Percentiles rank a stretch among this genome's conserved stretches.
Conservation (phyloP, 1,140 invertebrate genomes). For the Apocrypta bakeri region DNA sequence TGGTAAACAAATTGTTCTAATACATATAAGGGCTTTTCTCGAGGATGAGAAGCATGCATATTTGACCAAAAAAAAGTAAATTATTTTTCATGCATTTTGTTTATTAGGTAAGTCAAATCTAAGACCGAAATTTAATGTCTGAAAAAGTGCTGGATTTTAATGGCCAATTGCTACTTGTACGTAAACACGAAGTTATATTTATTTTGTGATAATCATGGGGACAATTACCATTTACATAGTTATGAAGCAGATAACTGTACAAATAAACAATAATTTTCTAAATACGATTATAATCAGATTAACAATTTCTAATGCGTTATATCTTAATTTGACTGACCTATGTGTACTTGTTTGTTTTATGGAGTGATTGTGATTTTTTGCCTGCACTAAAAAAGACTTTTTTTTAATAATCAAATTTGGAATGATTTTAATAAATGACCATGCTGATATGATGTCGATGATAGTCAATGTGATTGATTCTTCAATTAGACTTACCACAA, state of each 20-base stretch:
- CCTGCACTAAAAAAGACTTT: background rate
- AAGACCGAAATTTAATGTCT: background rate
- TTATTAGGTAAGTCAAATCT: background rate
- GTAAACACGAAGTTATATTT: background rate
- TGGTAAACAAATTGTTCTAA: background rate
- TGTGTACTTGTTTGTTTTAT: background rate
- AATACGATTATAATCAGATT: background rate
- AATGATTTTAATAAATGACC: background rate
- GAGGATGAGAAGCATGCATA: background rate
- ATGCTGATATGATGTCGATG: slow-evolving; percentile 21
- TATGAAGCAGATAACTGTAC: background rate
- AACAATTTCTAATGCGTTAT: background rate
- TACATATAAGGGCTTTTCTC: background rate
- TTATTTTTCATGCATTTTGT: slow-evolving; percentile 24
- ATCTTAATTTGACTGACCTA: background rate
- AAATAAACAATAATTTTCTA: background rate
- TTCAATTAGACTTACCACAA: slow-evolving; percentile 76
- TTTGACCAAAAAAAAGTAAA: slow-evolving; percentile 10
- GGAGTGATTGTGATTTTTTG: background rate
- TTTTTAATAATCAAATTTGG: background rate
- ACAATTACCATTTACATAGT: background rate
- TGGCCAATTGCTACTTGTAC: background rate
- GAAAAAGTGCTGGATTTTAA: background rate
- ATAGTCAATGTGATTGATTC: slow-evolving; percentile 30
- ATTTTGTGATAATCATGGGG: background rate